phyloP scores from a whole-genome alignment of 1,140 invertebrate species.

The Pteromalus puparum region DNA sequence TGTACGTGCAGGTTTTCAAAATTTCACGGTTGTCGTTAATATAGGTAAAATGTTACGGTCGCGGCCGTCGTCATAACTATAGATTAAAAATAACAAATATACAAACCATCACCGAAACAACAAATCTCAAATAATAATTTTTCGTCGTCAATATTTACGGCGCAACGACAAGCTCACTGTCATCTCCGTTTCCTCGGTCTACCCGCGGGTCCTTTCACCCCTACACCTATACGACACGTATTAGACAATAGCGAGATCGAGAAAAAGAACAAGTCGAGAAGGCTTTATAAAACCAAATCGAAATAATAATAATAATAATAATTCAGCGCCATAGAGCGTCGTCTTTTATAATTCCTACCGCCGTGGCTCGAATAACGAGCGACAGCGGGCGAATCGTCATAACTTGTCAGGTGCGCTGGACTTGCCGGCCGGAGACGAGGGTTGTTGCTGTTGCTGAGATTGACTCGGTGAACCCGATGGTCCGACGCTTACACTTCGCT shows the following conservation, averaged over 20 bases:
- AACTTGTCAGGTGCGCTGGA: constrained; percentile 68
- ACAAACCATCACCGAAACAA: too few relatives aligned
- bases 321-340: too few relatives aligned
- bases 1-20: background rate
- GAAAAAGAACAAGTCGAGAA: background rate
- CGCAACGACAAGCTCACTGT: background rate
- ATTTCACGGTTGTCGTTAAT: too few relatives aligned
- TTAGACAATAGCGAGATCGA: background rate
- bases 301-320: background rate
- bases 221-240: background rate
- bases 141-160: background rate
- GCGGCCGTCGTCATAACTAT: too few relatives aligned
- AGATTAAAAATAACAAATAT: too few relatives aligned
- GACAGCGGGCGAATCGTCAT: constrained; percentile 72
- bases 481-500: constrained; percentile 70
- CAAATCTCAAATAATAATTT: too few relatives aligned
- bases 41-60: too few relatives aligned
- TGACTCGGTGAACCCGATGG: constrained; percentile 56
- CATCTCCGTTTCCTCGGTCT: background rate
- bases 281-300: background rate
- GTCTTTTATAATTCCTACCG: constrained; percentile 54
- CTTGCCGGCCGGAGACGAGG: constrained; percentile 51
- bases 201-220: background rate
- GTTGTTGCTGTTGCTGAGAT: background rate
- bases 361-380: constrained; percentile 71